Percentiles rank a stretch among this genome's conserved stretches.
These are phyloP conservation scores for Megalonaias nervosa DNA, from an alignment of 1,140 invertebrate genomes.

Conservation along the genomic window DNA sequence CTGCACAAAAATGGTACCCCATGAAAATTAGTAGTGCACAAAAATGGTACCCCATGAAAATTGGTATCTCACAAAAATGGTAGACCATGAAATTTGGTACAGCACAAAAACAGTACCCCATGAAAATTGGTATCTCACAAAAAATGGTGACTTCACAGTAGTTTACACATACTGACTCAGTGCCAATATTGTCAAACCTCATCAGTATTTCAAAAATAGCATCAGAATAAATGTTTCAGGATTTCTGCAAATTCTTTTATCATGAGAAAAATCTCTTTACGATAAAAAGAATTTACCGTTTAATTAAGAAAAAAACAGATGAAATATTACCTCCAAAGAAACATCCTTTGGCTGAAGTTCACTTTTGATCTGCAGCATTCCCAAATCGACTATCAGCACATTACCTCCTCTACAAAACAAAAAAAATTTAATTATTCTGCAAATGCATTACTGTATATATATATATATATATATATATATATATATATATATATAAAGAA, in stretches of 20 bases:
- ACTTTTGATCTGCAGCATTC: conserved; percentile 80
- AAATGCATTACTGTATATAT: neutral
- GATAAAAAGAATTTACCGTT: conserved; percentile 1
- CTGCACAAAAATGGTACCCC: too few relatives aligned
- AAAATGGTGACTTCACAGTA: too few relatives aligned
- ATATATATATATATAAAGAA: too few relatives aligned
- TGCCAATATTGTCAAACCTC: neutral
- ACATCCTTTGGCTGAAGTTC: conserved; percentile 81
- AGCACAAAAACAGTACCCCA: too few relatives aligned
- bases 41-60: too few relatives aligned
- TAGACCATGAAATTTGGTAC: too few relatives aligned
- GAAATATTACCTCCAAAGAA: conserved; percentile 74
- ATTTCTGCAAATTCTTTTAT: neutral
- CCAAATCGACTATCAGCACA: conserved; percentile 83
- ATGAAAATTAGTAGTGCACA: too few relatives aligned
- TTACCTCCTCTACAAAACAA: conserved; percentile 78
- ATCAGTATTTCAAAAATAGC: neutral
- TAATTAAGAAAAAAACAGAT: neutral
- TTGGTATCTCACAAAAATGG: too few relatives aligned
- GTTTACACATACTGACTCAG: neutral
- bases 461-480: too few relatives aligned
- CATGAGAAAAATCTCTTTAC: neutral
- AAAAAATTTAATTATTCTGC: neutral
- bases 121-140: too few relatives aligned
- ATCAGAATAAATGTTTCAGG: neutral